Evolutionary conservation across 2,888 invertebrate species (phyloP), one percentile per base, ranked within the genome.

Genomic region (Epinotia bilunana): DNA sequence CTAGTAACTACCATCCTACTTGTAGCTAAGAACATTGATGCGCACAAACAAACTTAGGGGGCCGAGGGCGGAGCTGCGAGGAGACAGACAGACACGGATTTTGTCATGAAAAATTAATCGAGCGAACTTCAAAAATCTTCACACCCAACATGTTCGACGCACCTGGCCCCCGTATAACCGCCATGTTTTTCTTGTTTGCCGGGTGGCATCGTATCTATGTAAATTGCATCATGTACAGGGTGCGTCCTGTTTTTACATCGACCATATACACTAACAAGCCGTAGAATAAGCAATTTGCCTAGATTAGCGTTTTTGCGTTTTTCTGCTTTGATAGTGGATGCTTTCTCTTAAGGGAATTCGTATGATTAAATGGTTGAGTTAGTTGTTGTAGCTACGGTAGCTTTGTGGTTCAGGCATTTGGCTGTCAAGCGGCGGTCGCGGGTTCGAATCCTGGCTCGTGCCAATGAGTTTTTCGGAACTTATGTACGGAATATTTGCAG

Each of bases 181-280:
- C 33, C 60, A 61, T 77, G 65, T 74, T 75, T 77, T 88, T 88
- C 88, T 88, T 87, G 79, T 85, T 86, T 79, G 82, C 81, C 81
- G 78, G 77, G 83, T 79, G 83, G 80, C 83, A 80, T 81, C 87
- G 87, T 91, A 91, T 92, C 91, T 91, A 92, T 91, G 92, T 87
- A 91, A 92, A 92, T 92, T 86, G 84, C 84, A 85, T 87, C 87
- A 89, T 80, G 81, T 80, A 83, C 82, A 72, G 82, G 79, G 78
- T 79, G 80, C 86, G 84, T 88, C 87, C 84, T 85, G 86, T 87
- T 88, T 88, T 88, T 85, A 81, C 81, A 83, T 81, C 79, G 82
- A 80, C 86, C 83, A 86, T 85, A 84, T 83, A 86, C 85, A 84
- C 79, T 81, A 82, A 81, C 80, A 79, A 81, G 78, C 11, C 70